These are phyloP conservation scores for Diaprepes abbreviatus DNA, from an alignment of 2,888 invertebrate species.

Conservation along the genomic window DNA sequence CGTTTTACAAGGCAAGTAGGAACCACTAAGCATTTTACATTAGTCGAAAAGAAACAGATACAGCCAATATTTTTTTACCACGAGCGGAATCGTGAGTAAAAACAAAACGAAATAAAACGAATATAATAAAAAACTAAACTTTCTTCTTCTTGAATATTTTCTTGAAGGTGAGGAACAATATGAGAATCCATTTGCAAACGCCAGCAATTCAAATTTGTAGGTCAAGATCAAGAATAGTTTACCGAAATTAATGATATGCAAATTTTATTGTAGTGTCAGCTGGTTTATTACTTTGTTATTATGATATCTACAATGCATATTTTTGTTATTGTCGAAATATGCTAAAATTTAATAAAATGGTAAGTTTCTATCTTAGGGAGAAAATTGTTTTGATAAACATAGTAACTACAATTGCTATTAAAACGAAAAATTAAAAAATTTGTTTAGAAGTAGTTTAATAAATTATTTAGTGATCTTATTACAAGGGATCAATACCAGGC, in stretches of 20 bases:
- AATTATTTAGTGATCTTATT: no score
- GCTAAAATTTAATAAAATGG: no score
- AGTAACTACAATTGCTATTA: no score
- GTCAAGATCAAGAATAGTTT: slow-evolving; percentile 11
- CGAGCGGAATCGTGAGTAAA: background rate
- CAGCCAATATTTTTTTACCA: slow-evolving; percentile 7
- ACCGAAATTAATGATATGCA: background rate
- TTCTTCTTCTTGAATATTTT: slow-evolving; percentile 13
- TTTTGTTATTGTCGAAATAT: no score
- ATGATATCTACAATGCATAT: no score
- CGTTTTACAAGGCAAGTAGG: background rate
- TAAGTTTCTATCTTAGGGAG: no score
- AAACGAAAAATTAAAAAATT: no score
- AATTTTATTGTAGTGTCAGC: background rate
- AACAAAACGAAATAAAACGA: background rate
- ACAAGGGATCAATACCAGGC: no score
- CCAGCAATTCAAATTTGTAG: background rate
- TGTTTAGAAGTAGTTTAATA: no score
- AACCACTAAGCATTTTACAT: background rate
- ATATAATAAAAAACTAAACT: slow-evolving; percentile 3
- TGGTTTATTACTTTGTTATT: no score
- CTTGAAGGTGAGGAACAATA: background rate
- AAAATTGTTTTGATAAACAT: no score
- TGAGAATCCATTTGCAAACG: background rate
- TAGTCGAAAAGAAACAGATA: background rate